These are phyloP conservation scores for Malurus elegans DNA, from an alignment of 2,113 vertebrate genomes.

Conservation along the genomic window DNA sequence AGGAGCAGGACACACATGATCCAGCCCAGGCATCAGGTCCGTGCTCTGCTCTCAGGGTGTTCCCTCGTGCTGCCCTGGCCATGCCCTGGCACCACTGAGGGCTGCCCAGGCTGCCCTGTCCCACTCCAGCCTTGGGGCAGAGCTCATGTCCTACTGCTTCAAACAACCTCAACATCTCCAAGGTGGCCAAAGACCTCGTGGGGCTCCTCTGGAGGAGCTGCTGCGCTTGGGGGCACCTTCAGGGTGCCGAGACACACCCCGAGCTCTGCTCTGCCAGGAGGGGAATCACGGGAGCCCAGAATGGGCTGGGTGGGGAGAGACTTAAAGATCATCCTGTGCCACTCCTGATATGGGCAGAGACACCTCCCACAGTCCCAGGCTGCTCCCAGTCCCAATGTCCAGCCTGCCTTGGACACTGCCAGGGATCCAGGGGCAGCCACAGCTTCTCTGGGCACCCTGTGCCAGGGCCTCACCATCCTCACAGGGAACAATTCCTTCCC, in stretches of 20 bases:
- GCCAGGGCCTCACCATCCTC: rapidly evolving
- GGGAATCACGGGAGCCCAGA: neutral
- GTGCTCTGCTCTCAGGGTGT: neutral
- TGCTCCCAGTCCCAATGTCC: rapidly evolving
- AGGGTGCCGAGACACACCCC: neutral
- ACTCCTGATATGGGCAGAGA: neutral
- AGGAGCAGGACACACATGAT: neutral
- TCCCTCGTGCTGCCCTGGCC: neutral
- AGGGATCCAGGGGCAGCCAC: neutral
- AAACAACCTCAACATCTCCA: rapidly evolving
- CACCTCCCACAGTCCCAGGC: rapidly evolving
- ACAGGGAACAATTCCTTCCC: neutral
- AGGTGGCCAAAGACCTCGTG: rapidly evolving
- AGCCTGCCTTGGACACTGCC: neutral
- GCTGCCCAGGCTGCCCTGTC: neutral
- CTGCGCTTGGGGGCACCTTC: neutral
- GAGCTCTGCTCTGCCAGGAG: neutral
- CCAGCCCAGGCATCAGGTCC: neutral
- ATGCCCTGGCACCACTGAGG: rapidly evolving
- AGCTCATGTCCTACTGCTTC: neutral
- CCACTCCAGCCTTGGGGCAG: neutral
- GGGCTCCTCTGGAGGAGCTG: neutral
- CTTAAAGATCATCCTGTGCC: rapidly evolving
- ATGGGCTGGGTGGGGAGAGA: neutral
- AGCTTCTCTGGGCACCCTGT: neutral